phyloP scores from a whole-genome alignment of 2,113 vertebrate genomes.

The Orycteropus afer region DNA sequence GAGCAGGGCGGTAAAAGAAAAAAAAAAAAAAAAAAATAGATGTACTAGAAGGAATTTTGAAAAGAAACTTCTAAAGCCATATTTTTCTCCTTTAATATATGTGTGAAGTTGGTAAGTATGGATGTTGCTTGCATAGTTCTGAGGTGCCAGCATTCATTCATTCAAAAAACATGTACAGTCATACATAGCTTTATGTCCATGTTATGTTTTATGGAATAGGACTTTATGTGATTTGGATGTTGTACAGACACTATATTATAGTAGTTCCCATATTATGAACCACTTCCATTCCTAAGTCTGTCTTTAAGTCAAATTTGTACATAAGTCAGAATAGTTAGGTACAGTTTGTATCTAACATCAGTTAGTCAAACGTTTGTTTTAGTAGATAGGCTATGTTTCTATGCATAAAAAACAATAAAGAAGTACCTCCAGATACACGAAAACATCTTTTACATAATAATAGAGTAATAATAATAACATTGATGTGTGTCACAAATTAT shows the following conservation, averaged over 20 bases:
- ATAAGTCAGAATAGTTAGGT: neutral
- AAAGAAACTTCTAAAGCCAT: neutral
- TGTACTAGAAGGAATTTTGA: neutral
- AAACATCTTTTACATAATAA: no score
- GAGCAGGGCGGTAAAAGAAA: no score
- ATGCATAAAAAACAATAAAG: no score
- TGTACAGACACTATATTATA: neutral
- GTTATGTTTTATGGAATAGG: neutral
- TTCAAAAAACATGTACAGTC: neutral
- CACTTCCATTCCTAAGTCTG: neutral
- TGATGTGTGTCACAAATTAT: no score
- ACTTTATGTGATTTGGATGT: neutral
- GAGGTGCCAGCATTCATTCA: neutral
- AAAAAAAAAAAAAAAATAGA: rapidly evolving
- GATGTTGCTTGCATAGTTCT: neutral
- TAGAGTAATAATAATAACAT: no score
- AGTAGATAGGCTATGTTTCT: no score
- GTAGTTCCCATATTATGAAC: no score
- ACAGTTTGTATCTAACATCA: no score
- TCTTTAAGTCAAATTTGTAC: neutral
- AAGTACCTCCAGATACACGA: no score
- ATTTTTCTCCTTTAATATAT: no score
- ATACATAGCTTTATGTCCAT: neutral
- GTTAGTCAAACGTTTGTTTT: no score
- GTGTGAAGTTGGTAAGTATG: no score